Evolutionary conservation across 2,797 vertebrate genomes (phyloP), one percentile per base, ranked within the genome.

Genomic region (Glyptemys insculpta): DNA sequence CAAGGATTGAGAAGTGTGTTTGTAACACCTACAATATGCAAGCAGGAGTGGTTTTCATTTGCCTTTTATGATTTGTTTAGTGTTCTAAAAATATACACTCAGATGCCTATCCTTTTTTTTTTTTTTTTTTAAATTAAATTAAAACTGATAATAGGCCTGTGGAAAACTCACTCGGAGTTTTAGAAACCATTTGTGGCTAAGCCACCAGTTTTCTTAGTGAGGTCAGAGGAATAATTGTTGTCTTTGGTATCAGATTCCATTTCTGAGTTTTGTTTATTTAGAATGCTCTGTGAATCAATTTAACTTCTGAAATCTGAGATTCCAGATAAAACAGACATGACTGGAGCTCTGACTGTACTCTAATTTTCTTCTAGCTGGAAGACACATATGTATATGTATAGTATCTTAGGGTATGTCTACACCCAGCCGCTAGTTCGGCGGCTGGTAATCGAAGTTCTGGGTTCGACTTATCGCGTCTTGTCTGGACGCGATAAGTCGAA

Each of bases 271-370:
- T 89, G 34, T n/a, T 68, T 68, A 12, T 96, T 93, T 94, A 89
- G 87, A 86, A 27, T 83, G 52, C 95, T 76, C 84, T 97, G 96
- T 94, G 96, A 97, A 96, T 97, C 83, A 96, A 53, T 89, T 96
- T 95, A 95, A 92, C 92, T 91, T 97, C 54, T 94, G 83, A 95
- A 95, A 52, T 92, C 85, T 27, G 59, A 85, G 27, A 97, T 93
- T 93, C 95, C 94, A 83, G 83, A 88, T 47, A 50, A 83, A 95
- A 79, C 14, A 90, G 16, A 41, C 6, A 31, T 57, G 41, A 44
- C 62, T 93, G 0, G 0, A 80, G 8, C 74, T 74, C 90, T 95
- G 49, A 50, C 10, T 44, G 31, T 59, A 37, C 44, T 62, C 44
- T 31, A 21, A 56, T 49, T 59, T 96, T 50, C 53, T 96, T 97